phyloP scores from a whole-genome alignment of 1,140 invertebrate genomes.

The Eupeodes corollae region DNA sequence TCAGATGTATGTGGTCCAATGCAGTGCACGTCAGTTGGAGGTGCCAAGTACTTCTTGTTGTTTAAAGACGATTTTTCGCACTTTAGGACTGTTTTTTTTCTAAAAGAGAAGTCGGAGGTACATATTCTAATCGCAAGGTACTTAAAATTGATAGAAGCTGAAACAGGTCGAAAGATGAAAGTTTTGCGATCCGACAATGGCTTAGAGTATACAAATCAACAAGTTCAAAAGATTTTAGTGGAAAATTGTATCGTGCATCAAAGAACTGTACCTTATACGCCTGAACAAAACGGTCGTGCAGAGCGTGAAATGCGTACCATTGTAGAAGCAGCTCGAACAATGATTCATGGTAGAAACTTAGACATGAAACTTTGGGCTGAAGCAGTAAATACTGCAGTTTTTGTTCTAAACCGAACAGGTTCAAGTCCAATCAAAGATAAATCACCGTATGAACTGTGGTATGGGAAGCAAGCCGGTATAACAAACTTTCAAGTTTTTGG shows the following conservation, averaged over 20 bases:
- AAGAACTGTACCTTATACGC: conserved; percentile 33
- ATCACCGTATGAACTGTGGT: conserved; percentile 33
- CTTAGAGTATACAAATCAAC: conserved; percentile 31
- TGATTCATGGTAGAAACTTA: conserved; percentile 29
- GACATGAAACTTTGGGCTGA: no score
- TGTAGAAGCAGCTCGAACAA: conserved; percentile 28
- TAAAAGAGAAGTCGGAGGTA: conserved; percentile 35
- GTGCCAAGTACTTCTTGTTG: conserved; percentile 25
- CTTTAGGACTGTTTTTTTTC: conserved; percentile 30
- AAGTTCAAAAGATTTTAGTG: conserved; percentile 22
- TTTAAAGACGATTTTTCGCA: conserved; percentile 38
- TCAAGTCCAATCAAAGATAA: conserved; percentile 19
- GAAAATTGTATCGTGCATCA: conserved; percentile 29
- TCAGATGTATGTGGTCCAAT: conserved; percentile 39
- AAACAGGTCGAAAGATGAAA: no score
- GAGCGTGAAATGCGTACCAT: conserved; percentile 38
- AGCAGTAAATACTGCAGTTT: conserved; percentile 32
- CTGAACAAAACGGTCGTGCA: conserved; percentile 41
- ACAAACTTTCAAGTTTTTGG: conserved; percentile 29
- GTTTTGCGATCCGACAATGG: conserved; percentile 41
- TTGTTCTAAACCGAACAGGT: conserved; percentile 34
- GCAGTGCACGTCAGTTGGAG: conserved; percentile 24
- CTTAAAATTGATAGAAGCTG: no score
- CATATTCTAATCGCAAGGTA: no score
- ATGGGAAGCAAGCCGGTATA: conserved; percentile 17